Conservation (phyloP, 2,113 vertebrate species). For the Tympanuchus pallidicinctus region DNA sequence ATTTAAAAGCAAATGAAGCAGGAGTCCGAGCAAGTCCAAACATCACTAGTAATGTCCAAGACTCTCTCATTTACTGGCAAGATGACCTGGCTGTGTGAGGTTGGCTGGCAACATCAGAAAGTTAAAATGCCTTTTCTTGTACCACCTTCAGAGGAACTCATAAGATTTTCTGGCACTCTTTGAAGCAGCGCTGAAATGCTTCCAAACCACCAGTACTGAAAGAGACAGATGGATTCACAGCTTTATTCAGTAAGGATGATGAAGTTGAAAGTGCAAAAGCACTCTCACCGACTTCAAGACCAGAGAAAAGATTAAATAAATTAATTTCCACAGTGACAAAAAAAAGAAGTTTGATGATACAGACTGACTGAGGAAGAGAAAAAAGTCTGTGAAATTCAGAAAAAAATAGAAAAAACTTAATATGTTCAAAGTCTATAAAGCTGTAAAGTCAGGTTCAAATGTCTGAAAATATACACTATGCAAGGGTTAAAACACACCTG, state of each 20-base stretch:
- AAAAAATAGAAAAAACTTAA: not conserved
- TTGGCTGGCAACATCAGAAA: conserved; percentile 51
- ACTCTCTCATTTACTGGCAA: conserved; percentile 55
- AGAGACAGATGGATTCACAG: not conserved
- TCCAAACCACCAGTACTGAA: not conserved
- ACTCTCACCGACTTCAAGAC: not conserved
- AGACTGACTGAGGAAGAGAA: not conserved
- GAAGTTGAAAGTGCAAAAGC: conserved; percentile 24
- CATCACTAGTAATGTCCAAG: conserved; percentile 20
- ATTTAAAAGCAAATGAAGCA: conserved; percentile 43
- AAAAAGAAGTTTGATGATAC: not conserved
- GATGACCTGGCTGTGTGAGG: conserved; percentile 25
- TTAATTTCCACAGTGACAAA: not conserved
- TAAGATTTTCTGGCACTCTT: conserved; percentile 24
- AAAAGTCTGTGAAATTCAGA: not conserved
- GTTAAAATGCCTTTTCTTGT: conserved; percentile 32
- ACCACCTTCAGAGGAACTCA: conserved; percentile 51
- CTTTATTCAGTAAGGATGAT: not conserved
- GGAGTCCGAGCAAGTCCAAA: conserved; percentile 26
- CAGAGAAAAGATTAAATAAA: not conserved
- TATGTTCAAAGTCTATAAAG: not conserved
- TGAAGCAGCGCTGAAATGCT: not conserved
- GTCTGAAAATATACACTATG: not conserved
- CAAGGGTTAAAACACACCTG: not conserved
- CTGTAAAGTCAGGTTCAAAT: not conserved